Conservation (phyloP, 2,797 vertebrate genomes). For the Crocidura indochinensis region DNA sequence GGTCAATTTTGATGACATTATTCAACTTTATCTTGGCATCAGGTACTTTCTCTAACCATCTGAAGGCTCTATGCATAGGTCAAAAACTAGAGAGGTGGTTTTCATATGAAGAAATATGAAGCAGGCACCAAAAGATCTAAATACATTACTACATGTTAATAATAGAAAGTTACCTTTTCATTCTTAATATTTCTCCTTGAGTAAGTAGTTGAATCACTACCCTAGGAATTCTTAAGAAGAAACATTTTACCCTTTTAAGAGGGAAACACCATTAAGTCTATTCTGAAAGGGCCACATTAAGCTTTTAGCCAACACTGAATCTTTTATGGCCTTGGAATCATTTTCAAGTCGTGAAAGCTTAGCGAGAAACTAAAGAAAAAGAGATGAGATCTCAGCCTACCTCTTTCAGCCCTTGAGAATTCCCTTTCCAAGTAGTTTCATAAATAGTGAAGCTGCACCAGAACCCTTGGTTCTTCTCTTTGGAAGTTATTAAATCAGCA, state of each 20-base stretch:
- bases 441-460: constrained; percentile 72
- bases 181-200: constrained; percentile 68
- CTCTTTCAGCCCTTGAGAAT: constrained; percentile 82
- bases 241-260: constrained; percentile 56
- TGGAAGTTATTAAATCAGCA: constrained; percentile 84
- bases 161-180: constrained; percentile 65
- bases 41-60: constrained; percentile 66
- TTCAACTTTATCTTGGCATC: constrained; percentile 77
- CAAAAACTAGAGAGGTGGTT: not conserved
- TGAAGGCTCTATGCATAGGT: constrained; percentile 68
- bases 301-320: constrained; percentile 69
- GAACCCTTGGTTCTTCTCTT: constrained; percentile 77
- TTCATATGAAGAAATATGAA: constrained; percentile 65
- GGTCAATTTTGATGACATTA: constrained; percentile 69
- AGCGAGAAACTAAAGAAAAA: constrained; percentile 71
- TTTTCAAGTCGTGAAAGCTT: constrained; percentile 75
- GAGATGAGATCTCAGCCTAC: constrained; percentile 83
- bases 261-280: constrained; percentile 57
- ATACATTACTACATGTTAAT: constrained; percentile 41
- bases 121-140: constrained; percentile 41
- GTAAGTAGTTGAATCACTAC: constrained; percentile 14
- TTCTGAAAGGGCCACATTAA: constrained; percentile 73
- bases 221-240: constrained; percentile 38
- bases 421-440: constrained; percentile 82
- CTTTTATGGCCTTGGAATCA: constrained; percentile 75